Evolutionary conservation across 2,797 vertebrate genomes (phyloP).

Genomic region (Thaleichthys pacificus): DNA sequence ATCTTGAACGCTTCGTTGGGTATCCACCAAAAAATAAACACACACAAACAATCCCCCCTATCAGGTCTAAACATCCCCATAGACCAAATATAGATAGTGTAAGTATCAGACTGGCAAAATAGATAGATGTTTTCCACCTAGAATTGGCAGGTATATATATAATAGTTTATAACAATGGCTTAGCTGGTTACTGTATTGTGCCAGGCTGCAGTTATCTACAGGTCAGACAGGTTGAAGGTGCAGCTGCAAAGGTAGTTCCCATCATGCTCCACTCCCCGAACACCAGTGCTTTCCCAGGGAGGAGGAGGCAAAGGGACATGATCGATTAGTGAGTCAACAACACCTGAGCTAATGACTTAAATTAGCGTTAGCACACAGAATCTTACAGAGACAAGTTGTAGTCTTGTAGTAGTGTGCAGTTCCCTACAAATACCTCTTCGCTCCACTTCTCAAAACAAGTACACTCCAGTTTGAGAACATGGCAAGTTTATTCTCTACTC

Average conservation of each 20-base stretch:
- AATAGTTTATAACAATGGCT: neutral
- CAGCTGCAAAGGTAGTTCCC: neutral
- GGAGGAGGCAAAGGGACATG: neutral
- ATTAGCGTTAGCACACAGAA: neutral
- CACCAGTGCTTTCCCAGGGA: neutral
- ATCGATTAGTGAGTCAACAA: neutral
- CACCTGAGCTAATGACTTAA: neutral
- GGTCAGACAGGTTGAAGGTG: constrained; percentile 3
- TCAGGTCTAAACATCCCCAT: neutral
- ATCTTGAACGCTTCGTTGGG: neutral
- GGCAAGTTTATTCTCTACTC: neutral
- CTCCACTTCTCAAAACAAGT: neutral
- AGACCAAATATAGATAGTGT: neutral
- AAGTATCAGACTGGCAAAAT: neutral
- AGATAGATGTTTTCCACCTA: neutral
- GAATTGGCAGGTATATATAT: neutral
- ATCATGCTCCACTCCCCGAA: neutral
- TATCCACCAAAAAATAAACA: neutral
- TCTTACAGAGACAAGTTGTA: neutral
- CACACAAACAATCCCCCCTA: neutral
- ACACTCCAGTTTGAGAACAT: neutral
- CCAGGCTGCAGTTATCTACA: neutral
- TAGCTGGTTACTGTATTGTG: neutral
- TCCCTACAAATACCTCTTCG: no score
- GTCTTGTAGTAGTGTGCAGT: no score